Conservation (phyloP, 2,888 invertebrate species). For the Apoderus coryli region DNA sequence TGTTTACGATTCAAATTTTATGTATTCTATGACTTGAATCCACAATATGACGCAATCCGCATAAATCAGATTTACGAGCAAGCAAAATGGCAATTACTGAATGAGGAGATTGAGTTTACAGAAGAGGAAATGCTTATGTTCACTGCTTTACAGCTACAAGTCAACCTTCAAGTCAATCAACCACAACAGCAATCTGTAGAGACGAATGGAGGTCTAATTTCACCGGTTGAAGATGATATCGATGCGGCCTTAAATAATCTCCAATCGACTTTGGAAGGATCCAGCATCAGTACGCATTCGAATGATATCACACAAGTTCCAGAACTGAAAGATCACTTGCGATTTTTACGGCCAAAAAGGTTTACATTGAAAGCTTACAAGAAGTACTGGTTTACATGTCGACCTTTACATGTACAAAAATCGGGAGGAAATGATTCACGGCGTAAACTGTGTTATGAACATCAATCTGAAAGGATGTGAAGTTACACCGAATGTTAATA, state of each 20-base stretch:
- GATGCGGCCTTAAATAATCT: slow-evolving; percentile 88
- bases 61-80: slow-evolving; percentile 99
- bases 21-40: slow-evolving; percentile 93
- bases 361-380: slow-evolving; percentile 93
- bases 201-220: slow-evolving; percentile 27
- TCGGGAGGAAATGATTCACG: slow-evolving; percentile 57
- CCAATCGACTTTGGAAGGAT: slow-evolving; percentile 82
- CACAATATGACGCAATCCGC: slow-evolving; percentile 85
- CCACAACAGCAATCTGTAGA: slow-evolving; percentile 42
- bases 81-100: slow-evolving; percentile 92
- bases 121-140: slow-evolving; percentile 99
- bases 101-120: slow-evolving; percentile 96
- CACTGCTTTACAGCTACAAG: slow-evolving; percentile 87
- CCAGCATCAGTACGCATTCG: slow-evolving; percentile 41
- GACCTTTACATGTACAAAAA: slow-evolving; percentile 79
- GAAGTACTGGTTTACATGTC: slow-evolving; percentile 88
- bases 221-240: slow-evolving; percentile 71
- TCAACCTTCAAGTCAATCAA: slow-evolving; percentile 61
- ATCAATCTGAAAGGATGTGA: slow-evolving; percentile 88
- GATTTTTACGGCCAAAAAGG: slow-evolving; percentile 88
- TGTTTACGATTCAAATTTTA: slow-evolving; percentile 93
- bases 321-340: slow-evolving; percentile 81
- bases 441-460: slow-evolving; percentile 53
- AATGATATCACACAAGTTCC: slow-evolving; percentile 91
- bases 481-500: slow-evolving; percentile 92